Conservation (phyloP, 2,113 vertebrate genomes). For the Strix aluco region DNA sequence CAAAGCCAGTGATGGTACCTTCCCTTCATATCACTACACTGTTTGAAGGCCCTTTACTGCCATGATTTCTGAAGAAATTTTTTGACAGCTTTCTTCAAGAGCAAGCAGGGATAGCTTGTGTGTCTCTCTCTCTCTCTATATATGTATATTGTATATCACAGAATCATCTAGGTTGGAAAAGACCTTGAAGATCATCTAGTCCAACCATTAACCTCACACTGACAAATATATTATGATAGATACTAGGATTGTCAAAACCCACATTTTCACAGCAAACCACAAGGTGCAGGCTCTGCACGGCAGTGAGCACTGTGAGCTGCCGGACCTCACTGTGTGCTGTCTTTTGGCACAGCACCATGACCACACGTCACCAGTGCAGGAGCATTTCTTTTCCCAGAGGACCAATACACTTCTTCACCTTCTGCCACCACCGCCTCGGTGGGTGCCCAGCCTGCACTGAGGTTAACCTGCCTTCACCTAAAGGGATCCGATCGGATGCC, state of each 20-base stretch:
- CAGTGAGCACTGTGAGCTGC: neutral
- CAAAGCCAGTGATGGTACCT: neutral
- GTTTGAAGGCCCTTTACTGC: neutral
- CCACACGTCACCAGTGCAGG: fast-evolving
- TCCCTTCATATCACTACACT: neutral
- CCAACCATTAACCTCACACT: too few relatives aligned
- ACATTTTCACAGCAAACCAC: neutral
- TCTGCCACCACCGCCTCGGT: fast-evolving
- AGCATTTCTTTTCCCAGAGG: neutral
- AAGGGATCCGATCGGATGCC: neutral
- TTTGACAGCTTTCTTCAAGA: neutral
- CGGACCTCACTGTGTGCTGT: fast-evolving
- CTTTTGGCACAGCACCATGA: neutral
- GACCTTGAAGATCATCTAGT: too few relatives aligned
- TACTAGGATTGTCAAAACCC: neutral
- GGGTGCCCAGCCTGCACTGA: neutral
- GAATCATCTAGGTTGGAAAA: too few relatives aligned
- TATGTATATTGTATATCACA: neutral
- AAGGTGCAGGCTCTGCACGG: neutral
- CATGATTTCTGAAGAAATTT: neutral
- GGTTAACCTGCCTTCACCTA: neutral
- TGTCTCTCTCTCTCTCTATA: neutral
- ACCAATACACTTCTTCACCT: fast-evolving
- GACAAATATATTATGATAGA: neutral
- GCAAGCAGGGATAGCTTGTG: neutral